These are phyloP conservation scores for Trissolcus japonicus DNA, from an alignment of 2,888 invertebrate species.

Conservation along the genomic window DNA sequence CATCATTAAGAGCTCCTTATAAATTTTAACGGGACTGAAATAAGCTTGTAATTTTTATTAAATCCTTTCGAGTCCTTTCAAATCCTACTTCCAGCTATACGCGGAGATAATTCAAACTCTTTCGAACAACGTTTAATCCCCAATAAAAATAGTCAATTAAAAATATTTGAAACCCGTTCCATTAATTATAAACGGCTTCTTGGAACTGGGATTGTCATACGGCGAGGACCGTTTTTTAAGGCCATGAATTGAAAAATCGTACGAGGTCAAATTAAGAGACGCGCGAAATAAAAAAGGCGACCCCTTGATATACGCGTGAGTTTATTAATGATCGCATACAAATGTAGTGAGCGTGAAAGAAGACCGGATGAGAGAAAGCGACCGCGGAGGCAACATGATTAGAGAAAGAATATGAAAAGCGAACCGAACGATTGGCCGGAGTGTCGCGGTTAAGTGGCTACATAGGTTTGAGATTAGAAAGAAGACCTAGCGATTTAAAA, in stretches of 20 bases:
- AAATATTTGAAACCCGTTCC: slow-evolving; percentile 20
- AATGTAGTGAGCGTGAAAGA: slow-evolving; percentile 31
- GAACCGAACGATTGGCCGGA: slow-evolving; percentile 62
- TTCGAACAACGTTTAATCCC: slow-evolving; percentile 15
- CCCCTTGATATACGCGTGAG: slow-evolving; percentile 25
- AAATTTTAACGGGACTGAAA: too few species aligned
- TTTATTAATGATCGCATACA: slow-evolving; percentile 39
- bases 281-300: slow-evolving; percentile 18
- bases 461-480: slow-evolving; percentile 69
- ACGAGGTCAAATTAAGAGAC: slow-evolving; percentile 19
- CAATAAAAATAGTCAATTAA: slow-evolving; percentile 22
- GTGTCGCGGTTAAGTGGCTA: slow-evolving; percentile 69
- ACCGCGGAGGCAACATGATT: slow-evolving; percentile 20
- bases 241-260: slow-evolving; percentile 14
- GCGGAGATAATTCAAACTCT: slow-evolving; percentile 4
- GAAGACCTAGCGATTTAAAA: slow-evolving; percentile 67
- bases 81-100: too few species aligned
- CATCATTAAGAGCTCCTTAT: too few species aligned
- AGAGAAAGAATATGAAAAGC: slow-evolving; percentile 18
- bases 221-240: background rate
- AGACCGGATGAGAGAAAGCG: slow-evolving; percentile 34
- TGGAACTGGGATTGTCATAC: slow-evolving; percentile 10
- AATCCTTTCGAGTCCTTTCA: too few species aligned
- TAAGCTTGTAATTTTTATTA: too few species aligned
- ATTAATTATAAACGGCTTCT: slow-evolving; percentile 17